phyloP scores from a whole-genome alignment of 2,113 vertebrate genomes.

The Electrona antarctica region DNA sequence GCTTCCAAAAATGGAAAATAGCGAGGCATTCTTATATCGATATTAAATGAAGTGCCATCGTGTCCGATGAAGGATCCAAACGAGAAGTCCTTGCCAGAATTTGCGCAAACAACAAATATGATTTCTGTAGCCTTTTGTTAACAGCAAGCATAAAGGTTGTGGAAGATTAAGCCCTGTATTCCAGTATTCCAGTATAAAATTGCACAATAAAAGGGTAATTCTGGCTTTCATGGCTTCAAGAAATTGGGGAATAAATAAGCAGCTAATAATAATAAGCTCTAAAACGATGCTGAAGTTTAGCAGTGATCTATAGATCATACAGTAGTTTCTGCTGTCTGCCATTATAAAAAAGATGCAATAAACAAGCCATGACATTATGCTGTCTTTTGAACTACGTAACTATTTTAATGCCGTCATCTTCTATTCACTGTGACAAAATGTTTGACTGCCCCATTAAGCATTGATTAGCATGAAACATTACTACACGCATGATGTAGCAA shows the following conservation, averaged over 20 bases:
- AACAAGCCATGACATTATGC: background rate
- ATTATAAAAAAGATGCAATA: background rate
- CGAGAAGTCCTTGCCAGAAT: too few relatives aligned
- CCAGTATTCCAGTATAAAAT: constrained; percentile 49
- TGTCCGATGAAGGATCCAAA: too few relatives aligned
- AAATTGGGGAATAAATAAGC: constrained; percentile 21
- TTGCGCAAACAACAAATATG: too few relatives aligned
- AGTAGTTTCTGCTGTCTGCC: background rate
- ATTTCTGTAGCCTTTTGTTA: constrained; percentile 60
- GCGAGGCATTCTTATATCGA: too few relatives aligned
- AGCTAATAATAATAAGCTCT: constrained; percentile 8
- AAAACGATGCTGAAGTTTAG: background rate
- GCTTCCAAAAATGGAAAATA: too few relatives aligned
- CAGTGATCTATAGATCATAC: background rate
- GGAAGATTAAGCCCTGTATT: constrained; percentile 50
- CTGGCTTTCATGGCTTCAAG: constrained; percentile 37
- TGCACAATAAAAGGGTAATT: constrained; percentile 9
- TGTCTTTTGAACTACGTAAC: background rate
- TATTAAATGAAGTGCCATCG: too few relatives aligned
- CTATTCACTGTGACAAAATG: background rate
- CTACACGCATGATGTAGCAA: constrained; percentile 27
- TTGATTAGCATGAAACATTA: constrained; percentile 36
- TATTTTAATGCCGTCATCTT: background rate
- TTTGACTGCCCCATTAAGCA: constrained; percentile 33
- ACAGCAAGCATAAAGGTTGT: constrained; percentile 44